phyloP scores from a whole-genome alignment of 2,113 vertebrate genomes.

The Rousettus leschenaultii region DNA sequence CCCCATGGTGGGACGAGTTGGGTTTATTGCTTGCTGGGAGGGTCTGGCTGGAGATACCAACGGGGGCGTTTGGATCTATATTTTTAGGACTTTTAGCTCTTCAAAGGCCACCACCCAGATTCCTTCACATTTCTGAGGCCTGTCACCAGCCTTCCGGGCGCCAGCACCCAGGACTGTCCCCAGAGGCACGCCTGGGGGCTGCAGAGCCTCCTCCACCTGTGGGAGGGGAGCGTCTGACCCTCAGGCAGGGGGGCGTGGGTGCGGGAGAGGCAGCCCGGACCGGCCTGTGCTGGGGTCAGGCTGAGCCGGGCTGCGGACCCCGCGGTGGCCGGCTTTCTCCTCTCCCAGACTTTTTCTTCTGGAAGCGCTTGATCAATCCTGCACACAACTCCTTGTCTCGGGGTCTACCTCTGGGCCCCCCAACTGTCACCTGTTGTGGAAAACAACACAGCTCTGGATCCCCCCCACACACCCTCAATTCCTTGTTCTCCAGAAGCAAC shows the following conservation, averaged over 20 bases:
- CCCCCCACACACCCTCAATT: not conserved
- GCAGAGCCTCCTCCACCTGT: not conserved
- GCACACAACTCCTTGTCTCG: not conserved
- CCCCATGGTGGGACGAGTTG: rapidly evolving
- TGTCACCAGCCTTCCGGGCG: not conserved
- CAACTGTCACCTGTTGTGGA: not conserved
- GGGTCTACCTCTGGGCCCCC: not conserved
- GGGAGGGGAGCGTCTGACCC: not conserved
- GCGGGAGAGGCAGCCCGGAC: not conserved
- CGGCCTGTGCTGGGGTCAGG: not conserved
- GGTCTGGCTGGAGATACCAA: not conserved
- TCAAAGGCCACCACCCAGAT: not conserved
- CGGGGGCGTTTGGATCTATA: not conserved
- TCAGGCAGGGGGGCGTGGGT: not conserved
- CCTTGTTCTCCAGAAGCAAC: not conserved
- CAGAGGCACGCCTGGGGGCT: not conserved
- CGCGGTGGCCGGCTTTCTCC: no score
- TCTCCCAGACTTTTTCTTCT: no score
- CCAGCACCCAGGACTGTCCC: not conserved
- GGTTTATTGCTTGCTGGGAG: not conserved
- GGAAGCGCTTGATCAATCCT: not conserved
- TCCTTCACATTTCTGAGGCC: not conserved
- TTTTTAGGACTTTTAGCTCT: not conserved
- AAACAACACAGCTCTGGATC: not conserved
- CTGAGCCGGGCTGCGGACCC: not conserved